phyloP scores from a whole-genome alignment of 2,888 invertebrate species.

The Dioctria linearis region DNA sequence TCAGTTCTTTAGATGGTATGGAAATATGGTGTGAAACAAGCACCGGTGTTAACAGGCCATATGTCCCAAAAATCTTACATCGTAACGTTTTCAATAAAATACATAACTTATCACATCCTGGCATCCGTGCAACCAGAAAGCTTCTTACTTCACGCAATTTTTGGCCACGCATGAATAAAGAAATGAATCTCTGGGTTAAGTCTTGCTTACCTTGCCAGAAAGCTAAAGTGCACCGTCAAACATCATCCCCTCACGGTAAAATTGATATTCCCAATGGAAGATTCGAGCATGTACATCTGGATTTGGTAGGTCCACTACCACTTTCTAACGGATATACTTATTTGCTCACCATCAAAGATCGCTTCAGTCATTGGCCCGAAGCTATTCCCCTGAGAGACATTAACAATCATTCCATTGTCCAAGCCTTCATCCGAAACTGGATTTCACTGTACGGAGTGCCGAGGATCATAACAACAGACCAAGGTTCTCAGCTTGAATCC shows the following conservation, averaged over 20 bases:
- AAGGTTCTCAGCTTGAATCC: slow-evolving; percentile 7
- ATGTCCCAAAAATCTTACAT: neutral
- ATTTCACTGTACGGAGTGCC: slow-evolving; percentile 51
- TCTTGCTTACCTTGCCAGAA: too few species aligned
- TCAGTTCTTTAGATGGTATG: neutral
- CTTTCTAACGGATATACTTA: too few species aligned
- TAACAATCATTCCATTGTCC: slow-evolving; percentile 11
- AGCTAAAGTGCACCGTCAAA: too few species aligned
- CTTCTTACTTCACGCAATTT: neutral
- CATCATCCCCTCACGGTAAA: too few species aligned
- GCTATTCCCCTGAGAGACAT: too few species aligned
- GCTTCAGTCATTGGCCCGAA: too few species aligned
- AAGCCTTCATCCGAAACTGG: slow-evolving; percentile 3
- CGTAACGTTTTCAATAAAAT: neutral
- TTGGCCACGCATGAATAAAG: too few species aligned
- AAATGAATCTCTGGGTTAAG: too few species aligned
- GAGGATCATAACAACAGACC: slow-evolving; percentile 39
- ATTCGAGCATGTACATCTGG: too few species aligned
- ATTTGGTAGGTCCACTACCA: too few species aligned
- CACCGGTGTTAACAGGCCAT: neutral
- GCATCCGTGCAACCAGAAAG: neutral
- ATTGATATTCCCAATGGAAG: too few species aligned
- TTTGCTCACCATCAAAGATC: too few species aligned
- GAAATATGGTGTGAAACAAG: slow-evolving; percentile 1
- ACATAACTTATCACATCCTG: neutral